Conservation (phyloP, 2,113 vertebrate genomes). For the Dicrurus megarhynchus region DNA sequence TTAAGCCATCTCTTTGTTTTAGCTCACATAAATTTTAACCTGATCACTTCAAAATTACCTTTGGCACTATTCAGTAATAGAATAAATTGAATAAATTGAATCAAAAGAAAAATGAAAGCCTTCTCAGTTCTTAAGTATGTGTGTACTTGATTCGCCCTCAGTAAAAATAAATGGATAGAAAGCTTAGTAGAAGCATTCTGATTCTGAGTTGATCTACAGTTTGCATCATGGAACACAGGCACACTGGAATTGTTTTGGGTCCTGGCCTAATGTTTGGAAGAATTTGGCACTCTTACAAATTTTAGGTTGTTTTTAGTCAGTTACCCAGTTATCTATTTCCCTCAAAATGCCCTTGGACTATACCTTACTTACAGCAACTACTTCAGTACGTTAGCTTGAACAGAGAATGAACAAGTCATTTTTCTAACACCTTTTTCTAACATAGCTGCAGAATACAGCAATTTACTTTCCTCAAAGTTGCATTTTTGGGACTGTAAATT, state of each 20-base stretch:
- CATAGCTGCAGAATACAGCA: neutral
- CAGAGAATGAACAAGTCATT: neutral
- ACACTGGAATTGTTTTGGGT: neutral
- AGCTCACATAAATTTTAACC: slow-evolving; percentile 75
- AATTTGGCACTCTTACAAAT: neutral
- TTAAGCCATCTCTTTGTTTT: slow-evolving; percentile 74
- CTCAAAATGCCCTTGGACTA: neutral
- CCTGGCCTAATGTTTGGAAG: neutral
- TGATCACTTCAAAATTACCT: slow-evolving; percentile 54
- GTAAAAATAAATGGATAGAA: slow-evolving; percentile 20
- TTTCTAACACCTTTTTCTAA: neutral
- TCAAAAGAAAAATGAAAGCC: slow-evolving; percentile 11
- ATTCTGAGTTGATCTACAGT: neutral
- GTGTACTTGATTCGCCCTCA: slow-evolving; percentile 3
- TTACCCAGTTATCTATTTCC: neutral
- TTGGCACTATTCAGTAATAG: slow-evolving; percentile 14
- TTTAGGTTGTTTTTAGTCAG: neutral
- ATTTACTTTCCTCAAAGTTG: neutral
- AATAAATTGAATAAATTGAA: neutral
- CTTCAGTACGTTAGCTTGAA: neutral
- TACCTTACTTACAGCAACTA: neutral
- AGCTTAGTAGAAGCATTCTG: neutral
- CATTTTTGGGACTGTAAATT: neutral
- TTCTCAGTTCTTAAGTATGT: neutral
- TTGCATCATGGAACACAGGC: neutral